Base-by-base conservation (phyloP, 2,888 invertebrate genomes). In the Lithophane semibrunnea region DNA sequence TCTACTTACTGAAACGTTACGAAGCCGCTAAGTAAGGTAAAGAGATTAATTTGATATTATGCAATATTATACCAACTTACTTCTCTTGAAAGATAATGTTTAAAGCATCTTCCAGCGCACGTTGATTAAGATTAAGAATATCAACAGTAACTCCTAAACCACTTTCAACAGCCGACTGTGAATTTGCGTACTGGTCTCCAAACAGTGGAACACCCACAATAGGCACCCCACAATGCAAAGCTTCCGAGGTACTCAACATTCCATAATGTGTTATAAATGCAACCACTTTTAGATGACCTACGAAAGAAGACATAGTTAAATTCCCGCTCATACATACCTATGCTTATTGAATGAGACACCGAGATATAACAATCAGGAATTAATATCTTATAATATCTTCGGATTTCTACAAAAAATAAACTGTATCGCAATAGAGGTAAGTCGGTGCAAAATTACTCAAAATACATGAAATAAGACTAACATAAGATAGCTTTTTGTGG, bases 401-500 rank as follows among this genome's bases (percentile, higher is more conserved):
- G 3, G 49, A 54, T 29, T 29, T 24, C 18, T 16, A 18, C n/a
- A 47, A 49, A 37, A 37, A 44, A 13, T 13, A 3, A 67, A 42
- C 1, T 37, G 12, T 49, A 47, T 44, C 3, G 64, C 18, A 68
- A 69, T 24, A 56, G 7, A 58, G 58, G 3, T 24, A 42, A 24
- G 8, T 21, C 21, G 0, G 4, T 13, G 13, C 13, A 72, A 58
- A 58, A 37, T 49, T 5, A 49, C 13, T 56, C 1, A n/a, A 47
- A 58, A 29, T n/a, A 12, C 16, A n/a, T 44, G 13, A 70, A 71
- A 47, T n/a, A 54, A 13, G 37, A 97, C 97, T 96, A 90, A 97
- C 98, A 97, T 66, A 98, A 94, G 79, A 98, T 97, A 87, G 98
- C 98, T 75, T 97, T 97, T 88, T 98, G 98, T 0, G 98, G 98